Evolutionary conservation across 1,140 invertebrate species (phyloP).

Genomic region (Phenacoccus solenopsis): DNA sequence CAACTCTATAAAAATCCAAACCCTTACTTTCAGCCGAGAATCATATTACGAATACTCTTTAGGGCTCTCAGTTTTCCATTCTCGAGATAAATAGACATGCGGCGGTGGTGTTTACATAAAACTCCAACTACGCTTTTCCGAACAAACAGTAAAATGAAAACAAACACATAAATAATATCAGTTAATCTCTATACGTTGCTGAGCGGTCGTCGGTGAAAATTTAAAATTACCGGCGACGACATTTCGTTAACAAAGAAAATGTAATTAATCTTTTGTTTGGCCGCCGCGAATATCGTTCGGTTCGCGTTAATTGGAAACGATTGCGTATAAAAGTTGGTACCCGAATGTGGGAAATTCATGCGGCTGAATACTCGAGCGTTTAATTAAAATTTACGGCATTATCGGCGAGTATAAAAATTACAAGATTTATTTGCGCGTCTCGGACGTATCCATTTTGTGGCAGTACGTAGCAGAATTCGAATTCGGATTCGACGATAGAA

Average conservation of each 20-base stretch:
- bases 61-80: not conserved
- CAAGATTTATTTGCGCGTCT: too few relatives aligned
- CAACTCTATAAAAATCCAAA: not conserved
- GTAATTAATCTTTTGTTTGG: not conserved
- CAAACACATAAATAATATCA: conserved; percentile 3
- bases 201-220: not conserved
- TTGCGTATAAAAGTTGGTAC: too few relatives aligned
- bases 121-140: not conserved
- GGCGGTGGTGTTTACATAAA: not conserved
- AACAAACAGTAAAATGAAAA: not conserved
- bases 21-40: not conserved
- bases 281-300: not conserved
- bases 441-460: too few relatives aligned
- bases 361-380: too few relatives aligned
- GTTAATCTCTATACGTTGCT: not conserved
- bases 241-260: not conserved
- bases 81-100: not conserved
- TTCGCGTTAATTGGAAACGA: not conserved
- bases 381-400: too few relatives aligned
- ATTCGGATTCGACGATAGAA: not conserved
- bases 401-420: too few relatives aligned
- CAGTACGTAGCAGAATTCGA: too few relatives aligned
- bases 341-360: too few relatives aligned
- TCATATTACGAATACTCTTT: not conserved
- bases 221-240: not conserved